These are phyloP conservation scores for Herminia tarsipennalis DNA, from an alignment of 2,888 invertebrate species.

Conservation along the genomic window DNA sequence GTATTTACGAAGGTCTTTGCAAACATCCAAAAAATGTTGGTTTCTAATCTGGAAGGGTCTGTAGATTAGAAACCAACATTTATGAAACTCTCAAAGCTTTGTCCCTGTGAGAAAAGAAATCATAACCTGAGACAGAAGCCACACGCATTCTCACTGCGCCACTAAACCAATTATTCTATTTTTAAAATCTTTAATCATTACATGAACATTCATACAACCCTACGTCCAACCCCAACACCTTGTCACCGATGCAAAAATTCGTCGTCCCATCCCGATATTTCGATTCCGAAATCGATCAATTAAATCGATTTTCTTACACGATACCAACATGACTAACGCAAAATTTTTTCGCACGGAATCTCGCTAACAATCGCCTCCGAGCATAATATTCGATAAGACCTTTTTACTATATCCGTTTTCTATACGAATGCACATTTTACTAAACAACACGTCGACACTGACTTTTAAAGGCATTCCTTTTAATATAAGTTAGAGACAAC, in stretches of 20 bases:
- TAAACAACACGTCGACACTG: conserved; percentile 57
- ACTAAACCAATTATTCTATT: too few relatives aligned
- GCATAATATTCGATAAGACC: conserved; percentile 67
- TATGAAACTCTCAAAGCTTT: too few relatives aligned
- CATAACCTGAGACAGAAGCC: too few relatives aligned
- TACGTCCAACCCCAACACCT: conserved; percentile 20
- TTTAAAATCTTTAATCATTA: too few relatives aligned
- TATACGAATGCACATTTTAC: conserved; percentile 79
- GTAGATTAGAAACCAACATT: too few relatives aligned
- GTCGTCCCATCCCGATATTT: conserved; percentile 23
- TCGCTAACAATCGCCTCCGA: conserved; percentile 64
- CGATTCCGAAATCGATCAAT: conserved; percentile 66
- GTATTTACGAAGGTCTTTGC: too few relatives aligned
- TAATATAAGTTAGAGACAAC: conserved; percentile 16
- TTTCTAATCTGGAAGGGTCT: too few relatives aligned
- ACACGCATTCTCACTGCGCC: too few relatives aligned
- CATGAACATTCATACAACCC: too few relatives aligned
- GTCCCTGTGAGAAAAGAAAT: too few relatives aligned
- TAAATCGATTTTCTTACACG: conserved; percentile 55
- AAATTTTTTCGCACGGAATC: conserved; percentile 66
- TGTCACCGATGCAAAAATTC: conserved; percentile 49
- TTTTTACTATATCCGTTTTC: conserved; percentile 70
- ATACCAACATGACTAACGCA: conserved; percentile 33
- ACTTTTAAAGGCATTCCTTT: conserved; percentile 57
- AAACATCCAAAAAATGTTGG: too few relatives aligned